Evolutionary conservation across 2,113 vertebrate genomes (phyloP).

Genomic region (Festucalex cinctus): DNA sequence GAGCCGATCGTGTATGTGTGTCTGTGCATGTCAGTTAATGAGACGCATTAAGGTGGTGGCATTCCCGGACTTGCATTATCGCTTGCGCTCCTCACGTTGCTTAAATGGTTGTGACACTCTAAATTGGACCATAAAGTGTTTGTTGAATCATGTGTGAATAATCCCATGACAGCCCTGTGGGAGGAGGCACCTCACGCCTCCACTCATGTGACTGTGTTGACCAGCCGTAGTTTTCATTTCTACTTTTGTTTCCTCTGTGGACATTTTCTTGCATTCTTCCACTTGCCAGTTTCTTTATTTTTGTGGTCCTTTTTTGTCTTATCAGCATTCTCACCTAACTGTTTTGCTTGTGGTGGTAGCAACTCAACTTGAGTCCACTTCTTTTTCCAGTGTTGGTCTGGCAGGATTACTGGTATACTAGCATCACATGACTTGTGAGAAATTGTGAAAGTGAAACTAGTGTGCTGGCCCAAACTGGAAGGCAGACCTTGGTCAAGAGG

Average conservation of each 20-base stretch:
- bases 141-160: slow-evolving; percentile 62
- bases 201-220: slow-evolving; percentile 2
- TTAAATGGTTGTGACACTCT: slow-evolving; percentile 64
- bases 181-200: background rate
- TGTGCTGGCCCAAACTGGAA: background rate
- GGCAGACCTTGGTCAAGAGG: too few species aligned
- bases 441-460: slow-evolving; percentile 13
- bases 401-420: slow-evolving; percentile 36
- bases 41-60: slow-evolving; percentile 24
- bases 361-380: slow-evolving; percentile 16
- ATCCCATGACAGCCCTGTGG: slow-evolving; percentile 48
- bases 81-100: slow-evolving; percentile 24
- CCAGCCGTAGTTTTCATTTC: background rate
- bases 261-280: slow-evolving; percentile 13
- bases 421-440: slow-evolving; percentile 16
- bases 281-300: slow-evolving; percentile 15
- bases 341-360: slow-evolving; percentile 30
- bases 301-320: background rate
- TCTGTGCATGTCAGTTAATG: slow-evolving; percentile 8
- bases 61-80: slow-evolving; percentile 49
- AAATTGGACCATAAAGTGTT: slow-evolving; percentile 61
- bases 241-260: background rate
- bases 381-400: slow-evolving; percentile 36
- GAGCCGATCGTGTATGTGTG: too few species aligned
- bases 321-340: slow-evolving; percentile 11